Conservation (phyloP, 2,113 vertebrate genomes). For the Paratilapia polleni region DNA sequence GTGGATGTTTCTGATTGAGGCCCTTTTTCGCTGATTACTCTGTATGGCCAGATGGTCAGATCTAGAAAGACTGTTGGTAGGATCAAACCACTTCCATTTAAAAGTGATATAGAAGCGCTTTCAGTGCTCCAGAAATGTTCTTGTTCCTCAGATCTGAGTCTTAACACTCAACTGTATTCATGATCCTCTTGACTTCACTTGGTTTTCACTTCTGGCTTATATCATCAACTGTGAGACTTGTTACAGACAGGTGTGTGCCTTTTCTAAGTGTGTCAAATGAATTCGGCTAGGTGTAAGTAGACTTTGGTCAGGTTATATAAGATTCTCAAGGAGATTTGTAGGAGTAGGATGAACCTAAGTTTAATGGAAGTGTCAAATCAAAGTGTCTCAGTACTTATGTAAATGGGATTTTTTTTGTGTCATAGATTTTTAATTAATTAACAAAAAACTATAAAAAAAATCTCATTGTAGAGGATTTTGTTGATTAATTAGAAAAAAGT, state of each 20-base stretch:
- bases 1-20: not conserved
- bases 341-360: too few relatives aligned
- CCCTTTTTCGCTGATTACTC: not conserved
- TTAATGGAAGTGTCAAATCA: too few relatives aligned
- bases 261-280: not conserved
- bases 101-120: not conserved
- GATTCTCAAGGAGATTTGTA: too few relatives aligned
- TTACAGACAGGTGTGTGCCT: not conserved
- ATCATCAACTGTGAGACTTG: not conserved
- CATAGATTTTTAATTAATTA: not conserved
- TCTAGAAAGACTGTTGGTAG: not conserved
- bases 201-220: not conserved
- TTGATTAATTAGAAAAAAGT: not conserved
- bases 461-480: not conserved
- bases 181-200: not conserved
- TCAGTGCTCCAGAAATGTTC: not conserved
- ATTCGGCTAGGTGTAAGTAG: not conserved
- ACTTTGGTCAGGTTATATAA: too few relatives aligned
- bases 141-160: not conserved
- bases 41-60: not conserved
- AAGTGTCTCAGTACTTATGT: not conserved
- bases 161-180: not conserved
- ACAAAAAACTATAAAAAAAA: not conserved
- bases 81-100: not conserved
- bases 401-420: not conserved